Percentiles rank a stretch among this genome's conserved stretches.
Evolutionary conservation across 2,888 invertebrate species (phyloP).

Genomic region (Notodonta dromedarius): DNA sequence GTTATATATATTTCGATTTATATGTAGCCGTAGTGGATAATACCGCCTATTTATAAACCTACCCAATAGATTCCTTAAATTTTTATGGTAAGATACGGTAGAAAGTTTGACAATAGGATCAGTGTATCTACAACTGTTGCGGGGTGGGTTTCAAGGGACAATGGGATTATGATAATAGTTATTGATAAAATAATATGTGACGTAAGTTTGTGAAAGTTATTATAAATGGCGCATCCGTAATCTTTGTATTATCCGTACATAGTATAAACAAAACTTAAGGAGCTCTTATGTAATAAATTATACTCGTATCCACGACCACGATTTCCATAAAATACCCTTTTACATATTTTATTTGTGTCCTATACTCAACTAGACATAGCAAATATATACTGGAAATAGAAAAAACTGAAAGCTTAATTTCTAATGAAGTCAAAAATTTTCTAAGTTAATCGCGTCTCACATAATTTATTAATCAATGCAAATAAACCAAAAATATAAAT

Average conservation of each 20-base stretch:
- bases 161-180: slow-evolving; percentile 4
- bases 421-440: too few species aligned
- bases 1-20: too few species aligned
- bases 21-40: too few species aligned
- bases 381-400: too few species aligned
- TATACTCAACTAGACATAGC: too few species aligned
- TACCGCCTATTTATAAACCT: neutral
- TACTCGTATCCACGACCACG: neutral
- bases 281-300: neutral
- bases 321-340: too few species aligned
- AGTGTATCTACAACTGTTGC: slow-evolving; percentile 11
- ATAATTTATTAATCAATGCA: too few species aligned
- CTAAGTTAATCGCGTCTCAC: too few species aligned
- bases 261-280: too few species aligned
- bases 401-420: too few species aligned
- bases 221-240: neutral
- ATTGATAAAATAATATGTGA: slow-evolving; percentile 3
- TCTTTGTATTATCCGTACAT: neutral
- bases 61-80: slow-evolving; percentile 26
- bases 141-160: slow-evolving; percentile 3
- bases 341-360: neutral
- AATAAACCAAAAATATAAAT: too few species aligned
- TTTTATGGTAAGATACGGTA: slow-evolving; percentile 26
- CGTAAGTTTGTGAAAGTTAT: slow-evolving; percentile 2
- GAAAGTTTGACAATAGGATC: slow-evolving; percentile 36